Conservation (phyloP, 2,113 vertebrate species). For the Hemiscyllium ocellatum region DNA sequence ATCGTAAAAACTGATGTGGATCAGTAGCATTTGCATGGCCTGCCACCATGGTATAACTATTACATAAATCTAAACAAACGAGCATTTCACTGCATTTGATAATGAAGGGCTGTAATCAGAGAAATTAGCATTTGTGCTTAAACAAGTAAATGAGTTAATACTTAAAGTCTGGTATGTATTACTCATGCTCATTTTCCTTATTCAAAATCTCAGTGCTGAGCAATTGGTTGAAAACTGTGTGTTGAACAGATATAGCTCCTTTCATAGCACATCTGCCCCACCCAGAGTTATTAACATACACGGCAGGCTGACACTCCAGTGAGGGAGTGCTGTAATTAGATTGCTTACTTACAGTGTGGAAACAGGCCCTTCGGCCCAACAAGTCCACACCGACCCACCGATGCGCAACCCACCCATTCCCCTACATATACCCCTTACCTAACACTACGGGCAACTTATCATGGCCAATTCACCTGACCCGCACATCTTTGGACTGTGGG, state of each 20-base stretch:
- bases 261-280: neutral
- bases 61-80: neutral
- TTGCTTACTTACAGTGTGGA: too few species aligned
- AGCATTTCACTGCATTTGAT: neutral
- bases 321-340: too few species aligned
- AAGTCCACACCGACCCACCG: too few species aligned
- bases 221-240: neutral
- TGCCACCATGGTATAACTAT: neutral
- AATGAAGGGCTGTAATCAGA: neutral
- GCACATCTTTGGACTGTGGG: too few species aligned
- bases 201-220: neutral
- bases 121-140: neutral
- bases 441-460: too few species aligned
- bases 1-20: neutral
- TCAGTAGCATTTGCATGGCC: neutral
- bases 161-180: neutral
- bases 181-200: neutral
- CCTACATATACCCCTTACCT: too few species aligned
- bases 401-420: too few species aligned
- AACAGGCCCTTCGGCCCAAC: too few species aligned
- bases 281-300: neutral
- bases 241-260: neutral
- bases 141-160: neutral
- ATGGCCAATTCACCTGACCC: too few species aligned
- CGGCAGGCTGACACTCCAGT: neutral